Conservation (phyloP, 2,113 vertebrate species). For the Megaceryle torquata region DNA sequence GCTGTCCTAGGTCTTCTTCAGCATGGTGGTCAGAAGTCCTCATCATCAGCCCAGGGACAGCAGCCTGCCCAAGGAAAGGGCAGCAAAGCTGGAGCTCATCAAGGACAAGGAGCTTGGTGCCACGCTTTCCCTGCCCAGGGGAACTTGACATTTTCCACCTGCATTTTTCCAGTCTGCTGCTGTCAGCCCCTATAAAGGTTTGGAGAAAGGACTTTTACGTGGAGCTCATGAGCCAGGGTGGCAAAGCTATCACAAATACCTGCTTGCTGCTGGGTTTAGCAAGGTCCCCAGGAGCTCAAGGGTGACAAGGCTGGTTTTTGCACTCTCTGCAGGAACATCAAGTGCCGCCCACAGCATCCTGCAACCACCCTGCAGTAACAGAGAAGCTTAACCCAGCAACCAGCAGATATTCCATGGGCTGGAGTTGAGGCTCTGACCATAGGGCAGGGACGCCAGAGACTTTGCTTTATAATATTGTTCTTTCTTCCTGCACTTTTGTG, state of each 20-base stretch:
- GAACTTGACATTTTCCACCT: background rate
- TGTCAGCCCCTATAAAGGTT: background rate
- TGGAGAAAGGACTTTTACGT: background rate
- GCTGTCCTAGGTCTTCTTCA: background rate
- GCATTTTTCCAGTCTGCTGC: background rate
- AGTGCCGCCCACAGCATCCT: background rate
- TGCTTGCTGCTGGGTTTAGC: background rate
- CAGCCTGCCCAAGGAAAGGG: background rate
- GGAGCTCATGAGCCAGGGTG: background rate
- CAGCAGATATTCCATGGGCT: background rate
- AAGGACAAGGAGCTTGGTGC: background rate
- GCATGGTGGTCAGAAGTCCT: background rate
- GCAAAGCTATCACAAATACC: background rate
- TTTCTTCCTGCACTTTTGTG: background rate
- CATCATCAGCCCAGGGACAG: background rate
- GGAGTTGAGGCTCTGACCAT: background rate
- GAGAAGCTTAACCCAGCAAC: background rate
- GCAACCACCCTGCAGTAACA: background rate
- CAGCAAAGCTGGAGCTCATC: background rate
- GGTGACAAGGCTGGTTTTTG: background rate
- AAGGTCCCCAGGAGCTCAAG: background rate
- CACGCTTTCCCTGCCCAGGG: accelerated
- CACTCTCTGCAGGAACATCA: background rate
- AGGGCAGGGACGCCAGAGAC: background rate
- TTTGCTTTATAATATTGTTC: background rate